Conservation (phyloP, 2,113 vertebrate genomes). For the Mirza zaza region DNA sequence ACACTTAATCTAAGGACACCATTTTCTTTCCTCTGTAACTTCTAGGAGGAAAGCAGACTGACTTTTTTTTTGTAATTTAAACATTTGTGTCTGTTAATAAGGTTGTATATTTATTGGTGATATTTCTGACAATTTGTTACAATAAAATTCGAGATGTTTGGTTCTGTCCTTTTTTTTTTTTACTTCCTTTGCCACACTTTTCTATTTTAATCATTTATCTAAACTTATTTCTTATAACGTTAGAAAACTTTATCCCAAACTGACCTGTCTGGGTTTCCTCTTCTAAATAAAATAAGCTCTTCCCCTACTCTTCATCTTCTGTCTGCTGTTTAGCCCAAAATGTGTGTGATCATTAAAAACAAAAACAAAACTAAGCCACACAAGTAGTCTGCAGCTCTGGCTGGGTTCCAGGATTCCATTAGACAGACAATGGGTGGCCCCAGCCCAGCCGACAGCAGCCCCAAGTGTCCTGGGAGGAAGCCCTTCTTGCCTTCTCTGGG, state of each 20-base stretch:
- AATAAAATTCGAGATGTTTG: not conserved
- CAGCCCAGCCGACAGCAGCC: not conserved
- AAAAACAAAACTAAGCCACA: slow-evolving; percentile 55
- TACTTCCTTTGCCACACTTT: not conserved
- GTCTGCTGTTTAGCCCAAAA: not conserved
- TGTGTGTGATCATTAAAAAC: slow-evolving; percentile 46
- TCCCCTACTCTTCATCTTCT: not conserved
- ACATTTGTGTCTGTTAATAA: not conserved
- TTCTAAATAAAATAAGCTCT: not conserved
- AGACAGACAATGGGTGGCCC: slow-evolving; percentile 38
- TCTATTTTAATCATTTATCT: slow-evolving; percentile 24
- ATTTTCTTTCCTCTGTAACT: not conserved
- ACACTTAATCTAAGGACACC: not conserved
- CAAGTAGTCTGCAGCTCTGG: slow-evolving; percentile 2
- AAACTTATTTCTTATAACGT: not conserved
- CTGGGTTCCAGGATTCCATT: slow-evolving; percentile 52
- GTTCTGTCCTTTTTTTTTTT: not conserved
- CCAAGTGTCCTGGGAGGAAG: not conserved
- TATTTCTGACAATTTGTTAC: not conserved
- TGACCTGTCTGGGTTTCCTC: not conserved
- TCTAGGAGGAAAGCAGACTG: not conserved
- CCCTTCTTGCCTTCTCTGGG: not conserved
- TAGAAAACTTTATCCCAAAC: not conserved
- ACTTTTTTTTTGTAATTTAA: not conserved
- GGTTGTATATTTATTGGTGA: not conserved